Conservation (phyloP, 2,797 vertebrate genomes). For the Forpus xanthops region DNA sequence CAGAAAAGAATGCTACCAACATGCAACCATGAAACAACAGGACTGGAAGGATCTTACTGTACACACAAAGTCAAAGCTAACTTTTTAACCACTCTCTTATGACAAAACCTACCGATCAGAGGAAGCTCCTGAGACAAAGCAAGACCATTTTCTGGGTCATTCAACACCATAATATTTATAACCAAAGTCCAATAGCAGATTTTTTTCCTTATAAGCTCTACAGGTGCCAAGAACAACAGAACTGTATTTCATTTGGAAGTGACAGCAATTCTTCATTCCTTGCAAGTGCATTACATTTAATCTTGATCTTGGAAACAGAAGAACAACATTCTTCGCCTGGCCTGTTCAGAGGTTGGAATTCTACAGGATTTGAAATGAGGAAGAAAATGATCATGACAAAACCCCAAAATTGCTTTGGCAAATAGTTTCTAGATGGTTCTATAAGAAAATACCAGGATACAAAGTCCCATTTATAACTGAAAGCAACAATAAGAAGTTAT, state of each 20-base stretch:
- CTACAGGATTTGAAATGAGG: not conserved
- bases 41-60: not conserved
- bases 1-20: not conserved
- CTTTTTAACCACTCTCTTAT: not conserved
- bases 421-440: not conserved
- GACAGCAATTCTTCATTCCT: not conserved
- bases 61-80: not conserved
- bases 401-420: not conserved
- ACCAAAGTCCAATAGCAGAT: not conserved
- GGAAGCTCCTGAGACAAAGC: constrained; percentile 19
- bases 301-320: not conserved
- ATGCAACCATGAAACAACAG: not conserved
- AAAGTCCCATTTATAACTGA: not conserved
- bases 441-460: not conserved
- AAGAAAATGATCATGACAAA: not conserved
- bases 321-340: not conserved
- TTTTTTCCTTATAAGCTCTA: not conserved
- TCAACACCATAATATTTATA: not conserved
- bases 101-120: not conserved
- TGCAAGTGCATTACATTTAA: not conserved
- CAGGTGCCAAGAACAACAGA: not conserved
- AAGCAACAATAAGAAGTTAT: not conserved
- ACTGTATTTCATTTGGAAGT: not conserved
- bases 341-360: not conserved
- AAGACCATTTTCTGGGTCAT: not conserved